A percentile compares a stretch with the other conserved stretches of the same genome.
phyloP scores from a whole-genome alignment of 2,888 invertebrate species.

The Ennomos fuscantarius region DNA sequence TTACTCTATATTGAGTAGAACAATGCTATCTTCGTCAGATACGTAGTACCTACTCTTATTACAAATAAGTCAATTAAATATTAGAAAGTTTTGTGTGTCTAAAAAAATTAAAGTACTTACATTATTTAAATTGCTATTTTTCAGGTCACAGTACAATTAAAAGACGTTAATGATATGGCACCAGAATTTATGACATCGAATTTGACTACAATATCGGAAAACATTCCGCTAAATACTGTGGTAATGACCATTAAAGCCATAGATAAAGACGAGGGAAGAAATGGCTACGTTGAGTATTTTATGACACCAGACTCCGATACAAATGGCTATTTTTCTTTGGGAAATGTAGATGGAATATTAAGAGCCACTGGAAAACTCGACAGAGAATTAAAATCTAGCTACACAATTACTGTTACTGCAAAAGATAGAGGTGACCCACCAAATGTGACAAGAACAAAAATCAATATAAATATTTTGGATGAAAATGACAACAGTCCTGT shows the following conservation, averaged over 20 bases:
- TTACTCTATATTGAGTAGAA: no score
- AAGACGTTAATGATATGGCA: slow-evolving; percentile 96
- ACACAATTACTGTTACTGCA: slow-evolving; percentile 91
- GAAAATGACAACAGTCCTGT: slow-evolving; percentile 96
- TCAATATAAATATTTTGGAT: slow-evolving; percentile 91
- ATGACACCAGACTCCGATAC: slow-evolving; percentile 88
- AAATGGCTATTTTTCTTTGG: slow-evolving; percentile 91
- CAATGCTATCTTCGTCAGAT: no score
- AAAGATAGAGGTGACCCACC: slow-evolving; percentile 95
- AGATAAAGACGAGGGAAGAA: slow-evolving; percentile 95
- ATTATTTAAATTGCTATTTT: slow-evolving; percentile 17
- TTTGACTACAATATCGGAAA: slow-evolving; percentile 92
- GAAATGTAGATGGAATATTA: slow-evolving; percentile 94
- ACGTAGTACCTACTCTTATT: slow-evolving; percentile 14
- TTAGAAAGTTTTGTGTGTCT: no score
- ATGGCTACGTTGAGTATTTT: slow-evolving; percentile 95
- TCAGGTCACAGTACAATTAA: slow-evolving; percentile 94
- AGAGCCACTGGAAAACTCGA: slow-evolving; percentile 94
- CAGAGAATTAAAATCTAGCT: slow-evolving; percentile 91
- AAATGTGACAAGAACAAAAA: slow-evolving; percentile 87
- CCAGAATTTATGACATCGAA: slow-evolving; percentile 94
- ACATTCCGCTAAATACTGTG: slow-evolving; percentile 93
- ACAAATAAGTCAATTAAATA: no score
- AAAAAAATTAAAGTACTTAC: no score
- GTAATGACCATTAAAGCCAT: slow-evolving; percentile 95